Evolutionary conservation across 1,140 invertebrate genomes (phyloP).

Genomic region (Panonychus citri): DNA sequence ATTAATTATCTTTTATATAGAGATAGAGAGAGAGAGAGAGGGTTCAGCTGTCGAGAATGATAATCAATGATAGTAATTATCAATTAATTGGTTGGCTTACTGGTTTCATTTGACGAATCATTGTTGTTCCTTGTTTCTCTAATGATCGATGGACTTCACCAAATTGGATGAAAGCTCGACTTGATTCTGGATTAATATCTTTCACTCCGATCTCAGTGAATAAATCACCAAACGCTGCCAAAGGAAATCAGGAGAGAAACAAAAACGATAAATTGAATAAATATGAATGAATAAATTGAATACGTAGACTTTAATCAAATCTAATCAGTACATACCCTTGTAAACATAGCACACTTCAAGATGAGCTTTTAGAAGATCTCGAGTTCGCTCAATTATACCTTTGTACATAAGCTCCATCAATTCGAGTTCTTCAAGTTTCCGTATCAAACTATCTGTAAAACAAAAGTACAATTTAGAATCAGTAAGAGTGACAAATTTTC

Average conservation of each 20-base stretch:
- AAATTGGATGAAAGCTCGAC: conserved; percentile 81
- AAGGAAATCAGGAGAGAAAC: too few relatives aligned
- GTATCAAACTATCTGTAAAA: conserved; percentile 59
- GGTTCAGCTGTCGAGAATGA: too few relatives aligned
- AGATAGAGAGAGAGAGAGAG: too few relatives aligned
- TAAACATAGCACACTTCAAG: background rate
- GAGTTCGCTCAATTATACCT: conserved; percentile 71
- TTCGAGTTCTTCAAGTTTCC: conserved; percentile 76
- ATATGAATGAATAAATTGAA: too few relatives aligned
- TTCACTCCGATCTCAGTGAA: conserved; percentile 80
- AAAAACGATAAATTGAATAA: too few relatives aligned
- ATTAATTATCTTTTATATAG: too few relatives aligned
- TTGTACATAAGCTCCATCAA: conserved; percentile 58
- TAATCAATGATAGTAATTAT: background rate
- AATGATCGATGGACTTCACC: conserved; percentile 78
- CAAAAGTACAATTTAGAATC: background rate
- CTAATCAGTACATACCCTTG: background rate
- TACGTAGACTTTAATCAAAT: too few relatives aligned
- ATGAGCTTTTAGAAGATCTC: conserved; percentile 32
- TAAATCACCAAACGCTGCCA: conserved; percentile 58
- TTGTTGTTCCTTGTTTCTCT: conserved; percentile 69
- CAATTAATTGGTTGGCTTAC: conserved; percentile 23
- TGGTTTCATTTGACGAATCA: conserved; percentile 74
- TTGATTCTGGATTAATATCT: conserved; percentile 79
- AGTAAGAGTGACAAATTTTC: background rate